Evolutionary conservation across 2,888 invertebrate species (phyloP), one percentile per base, ranked within the genome.

Genomic region (Pinctada fucata): DNA sequence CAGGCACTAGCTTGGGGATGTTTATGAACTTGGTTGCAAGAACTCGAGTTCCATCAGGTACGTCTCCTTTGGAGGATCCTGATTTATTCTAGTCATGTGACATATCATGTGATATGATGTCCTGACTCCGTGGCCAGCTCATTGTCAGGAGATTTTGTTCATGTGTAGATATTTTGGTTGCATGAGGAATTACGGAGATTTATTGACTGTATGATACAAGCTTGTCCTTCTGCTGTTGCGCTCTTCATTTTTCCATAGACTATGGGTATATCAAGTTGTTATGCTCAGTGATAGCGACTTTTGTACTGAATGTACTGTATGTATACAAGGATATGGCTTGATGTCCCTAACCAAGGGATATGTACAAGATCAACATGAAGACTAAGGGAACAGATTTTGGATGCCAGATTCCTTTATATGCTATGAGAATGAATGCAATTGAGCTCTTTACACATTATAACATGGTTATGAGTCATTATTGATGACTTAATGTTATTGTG

Each of bases 81-180:
- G 58, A 10, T 58, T 58, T 47, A 68, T 68, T 68, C 68, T 68
- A 68, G 68, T 68, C 68, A 68, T 31, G 47, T 68, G 31, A n/a
- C 8, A 8, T 68, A 6, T 31, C 8, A 31, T 45, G 45, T 68
- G 68, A 58, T 68, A 45, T 13, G 47, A 31, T 10, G 65, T 16
- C n/a, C 48, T 45, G 68, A 45, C 8, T 8, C 31, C 31, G 10
- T 47, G 47, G 68, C 68, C 68, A 68, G 68, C 68, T 68, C 10
- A 68, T 68, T 68, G 68, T 68, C 47, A 47, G 68, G 16, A 47
- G 8, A 68, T 68, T 31, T 68, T 68, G 68, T 68, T 65, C 47
- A 58, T 6, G 13, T 58, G 13, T 58, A 58, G 13, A 31, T 31
- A 31, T 31, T 31, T 31, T 31, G 31, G 31, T 31, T 31, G 31